phyloP scores from a whole-genome alignment of 2,888 invertebrate species.

The Thera britannica region DNA sequence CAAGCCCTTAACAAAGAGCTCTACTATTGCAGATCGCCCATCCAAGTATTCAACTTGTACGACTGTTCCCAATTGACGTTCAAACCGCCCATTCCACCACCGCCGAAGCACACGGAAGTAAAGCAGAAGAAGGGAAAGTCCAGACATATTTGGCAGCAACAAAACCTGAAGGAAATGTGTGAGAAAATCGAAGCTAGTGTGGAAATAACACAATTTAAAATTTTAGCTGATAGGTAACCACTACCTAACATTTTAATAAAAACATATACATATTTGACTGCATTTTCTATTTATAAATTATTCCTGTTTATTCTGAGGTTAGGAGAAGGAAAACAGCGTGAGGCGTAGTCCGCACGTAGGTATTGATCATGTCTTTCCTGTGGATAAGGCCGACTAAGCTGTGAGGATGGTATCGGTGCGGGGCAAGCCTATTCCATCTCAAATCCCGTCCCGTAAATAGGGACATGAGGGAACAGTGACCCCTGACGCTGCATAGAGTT shows the following conservation, averaged over 20 bases:
- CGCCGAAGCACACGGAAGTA: slow-evolving; percentile 79
- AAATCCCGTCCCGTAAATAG: too few species aligned
- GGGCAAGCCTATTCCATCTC: too few species aligned
- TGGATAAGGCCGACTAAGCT: too few species aligned
- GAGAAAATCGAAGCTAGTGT: slow-evolving; percentile 60
- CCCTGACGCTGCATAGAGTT: too few species aligned
- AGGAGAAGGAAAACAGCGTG: too few species aligned
- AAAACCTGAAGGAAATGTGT: slow-evolving; percentile 73
- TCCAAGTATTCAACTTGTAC: slow-evolving; percentile 86
- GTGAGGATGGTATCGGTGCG: too few species aligned
- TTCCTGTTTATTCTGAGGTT: too few species aligned
- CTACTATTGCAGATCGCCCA: slow-evolving; percentile 80
- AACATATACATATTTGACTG: background rate
- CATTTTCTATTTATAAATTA: background rate
- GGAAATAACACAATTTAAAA: slow-evolving; percentile 36
- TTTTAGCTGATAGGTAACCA: slow-evolving; percentile 23
- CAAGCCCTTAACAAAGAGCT: background rate
- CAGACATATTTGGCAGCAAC: slow-evolving; percentile 72
- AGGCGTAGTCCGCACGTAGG: too few species aligned
- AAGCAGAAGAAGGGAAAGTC: slow-evolving; percentile 41
- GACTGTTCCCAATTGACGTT: slow-evolving; percentile 90
- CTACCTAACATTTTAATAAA: too few species aligned
- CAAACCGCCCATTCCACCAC: slow-evolving; percentile 88
- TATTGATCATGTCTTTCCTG: too few species aligned
- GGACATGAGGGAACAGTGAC: too few species aligned